Base-by-base conservation (phyloP, 2,113 vertebrate genomes). In the Petaurus breviceps region DNA sequence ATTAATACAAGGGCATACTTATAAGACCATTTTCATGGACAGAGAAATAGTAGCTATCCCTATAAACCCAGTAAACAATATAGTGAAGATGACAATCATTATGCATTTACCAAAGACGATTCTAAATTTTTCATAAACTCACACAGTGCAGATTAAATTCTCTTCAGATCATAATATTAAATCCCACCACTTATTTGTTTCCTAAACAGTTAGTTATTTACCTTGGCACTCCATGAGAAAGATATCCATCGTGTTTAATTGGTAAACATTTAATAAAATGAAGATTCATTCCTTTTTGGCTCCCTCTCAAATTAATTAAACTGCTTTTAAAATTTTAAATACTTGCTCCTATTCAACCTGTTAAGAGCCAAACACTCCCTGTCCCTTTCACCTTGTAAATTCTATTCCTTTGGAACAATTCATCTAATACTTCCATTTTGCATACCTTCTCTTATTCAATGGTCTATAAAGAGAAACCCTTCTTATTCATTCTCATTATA, bases 401-500 rank as follows among this genome's bases (percentile, higher is more conserved):
- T 37, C 57, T 92, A 16, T 54, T 96, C 6, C 2, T 91, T 97
- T 91, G 96, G 94, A 92, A 94, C 53, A 52, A 11, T 11, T 10
- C 9, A 91, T 77, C 1, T n/a, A 77, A 95, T 89, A 68, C 2
- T 54, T 92, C 47, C 90, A 49, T 26, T 77, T 19, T 92, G 8
- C 91, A 3, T 61, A 77, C 51, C 90, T 55, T 37, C 49, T 95
- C 47, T 90, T 43, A 95, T 53, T 93, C 46, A 12, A 90, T 93
- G 90, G 89, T 89, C 3, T 22, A 84, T 28, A 91, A 52, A 31
- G 10, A 9, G 54, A 93, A 93, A 2, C 0, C 54, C 0, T 84
- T 92, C 9, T 96, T 91, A 96, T 4, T 54, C 91, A 95, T 1
- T 16, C 84, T 94, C 91, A 96, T 97, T 97, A 98, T 96, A 90